Base-by-base conservation (phyloP, 2,888 invertebrate species). In the Hypsopygia costalis region DNA sequence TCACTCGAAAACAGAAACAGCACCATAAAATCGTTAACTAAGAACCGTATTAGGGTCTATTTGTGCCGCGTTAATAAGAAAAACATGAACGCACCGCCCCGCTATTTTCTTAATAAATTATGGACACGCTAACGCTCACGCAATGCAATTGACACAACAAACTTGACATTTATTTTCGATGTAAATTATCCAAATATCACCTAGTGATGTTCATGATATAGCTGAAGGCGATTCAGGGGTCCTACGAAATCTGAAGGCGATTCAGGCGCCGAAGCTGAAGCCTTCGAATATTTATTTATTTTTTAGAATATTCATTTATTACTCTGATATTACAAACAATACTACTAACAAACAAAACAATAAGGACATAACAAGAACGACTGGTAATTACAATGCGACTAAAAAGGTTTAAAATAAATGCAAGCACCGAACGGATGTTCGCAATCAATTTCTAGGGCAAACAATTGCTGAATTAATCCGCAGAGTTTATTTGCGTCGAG, bases 1-100 rank as follows among this genome's bases (percentile, higher is more conserved):
- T 52, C 58, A 54, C 57, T 61, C 57, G 62, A 63, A 62, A 62
- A 56, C 58, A 56, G 61, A 61, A 49, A 41, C 42, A 34, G 40
- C 40, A 43, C 32, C 38, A 16, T 38, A 45, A 41, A 39, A 45
- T 43, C 36, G 37, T 42, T 42, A 40, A 44, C 42, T 35, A 41
- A 12, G 16, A 41, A 41, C 35, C 43, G 36, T 41, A 40, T 38
- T 43, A 33, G n/a, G 33, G 16, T 36, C 20, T 39, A 20, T 39
- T 33, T 34, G 27, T 28, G 20, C n/a, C 27, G 16, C n/a, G 21
- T 21, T 30, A 30, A 36, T 30, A 30, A 21, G 36, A 36, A 12
- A 11, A 11, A 29, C 10, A 30, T 7, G 30, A 30, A 21, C 21
- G 11, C 22, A 30, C 7, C 36, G 34, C 33, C 30, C 36, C 34